Evolutionary conservation across 2,797 vertebrate genomes (phyloP).

Genomic region (Coccyzus lansbergi): DNA sequence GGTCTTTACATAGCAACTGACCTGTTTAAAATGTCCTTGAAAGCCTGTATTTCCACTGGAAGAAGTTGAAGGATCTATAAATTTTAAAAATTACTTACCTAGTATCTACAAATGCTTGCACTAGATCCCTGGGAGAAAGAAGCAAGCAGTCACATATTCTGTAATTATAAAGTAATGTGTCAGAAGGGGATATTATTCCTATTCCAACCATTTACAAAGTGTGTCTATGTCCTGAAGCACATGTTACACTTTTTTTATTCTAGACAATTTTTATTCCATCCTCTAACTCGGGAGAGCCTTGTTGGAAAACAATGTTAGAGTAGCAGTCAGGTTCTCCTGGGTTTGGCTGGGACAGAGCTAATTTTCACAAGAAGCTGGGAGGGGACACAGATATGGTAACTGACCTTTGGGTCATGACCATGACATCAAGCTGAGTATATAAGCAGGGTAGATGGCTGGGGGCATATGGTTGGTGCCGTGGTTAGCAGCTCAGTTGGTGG

Average conservation of each 20-base stretch:
- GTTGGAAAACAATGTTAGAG: not conserved
- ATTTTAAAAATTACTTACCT: slow-evolving; percentile 12
- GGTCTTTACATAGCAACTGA: slow-evolving; percentile 21
- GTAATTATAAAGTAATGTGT: slow-evolving; percentile 9
- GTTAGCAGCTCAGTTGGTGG: too few relatives aligned
- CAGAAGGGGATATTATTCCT: slow-evolving; percentile 1
- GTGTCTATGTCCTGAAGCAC: slow-evolving; percentile 4
- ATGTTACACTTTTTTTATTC: slow-evolving; percentile 8
- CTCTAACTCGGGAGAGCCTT: not conserved
- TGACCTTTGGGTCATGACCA: too few relatives aligned
- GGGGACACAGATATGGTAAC: too few relatives aligned
- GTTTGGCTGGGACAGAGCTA: too few relatives aligned
- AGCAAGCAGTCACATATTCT: not conserved
- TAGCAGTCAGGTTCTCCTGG: not conserved
- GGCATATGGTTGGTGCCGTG: too few relatives aligned
- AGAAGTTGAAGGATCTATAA: slow-evolving; percentile 12
- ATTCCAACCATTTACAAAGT: not conserved
- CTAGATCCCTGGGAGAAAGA: not conserved
- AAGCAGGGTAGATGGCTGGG: too few relatives aligned
- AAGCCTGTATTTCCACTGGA: slow-evolving; percentile 1
- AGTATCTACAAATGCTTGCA: not conserved
- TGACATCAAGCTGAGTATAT: too few relatives aligned
- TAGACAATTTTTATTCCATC: not conserved
- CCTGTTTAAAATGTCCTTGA: not conserved
- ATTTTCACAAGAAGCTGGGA: too few relatives aligned